Evolutionary conservation across 2,113 vertebrate species (phyloP).

Genomic region (Phaethornis superciliosus): DNA sequence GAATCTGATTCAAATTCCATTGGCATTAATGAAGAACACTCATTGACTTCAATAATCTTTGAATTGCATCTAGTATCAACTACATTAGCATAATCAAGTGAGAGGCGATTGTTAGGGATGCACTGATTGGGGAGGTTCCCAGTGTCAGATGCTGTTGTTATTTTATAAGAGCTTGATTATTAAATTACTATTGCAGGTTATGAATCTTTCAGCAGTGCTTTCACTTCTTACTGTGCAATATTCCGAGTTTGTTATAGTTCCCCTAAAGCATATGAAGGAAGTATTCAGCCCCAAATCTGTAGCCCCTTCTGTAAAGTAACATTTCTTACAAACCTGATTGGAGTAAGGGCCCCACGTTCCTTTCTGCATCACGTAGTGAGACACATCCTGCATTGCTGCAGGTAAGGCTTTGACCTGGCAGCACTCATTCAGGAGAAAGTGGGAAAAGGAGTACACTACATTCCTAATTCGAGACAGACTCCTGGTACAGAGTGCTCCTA

Average conservation of each 20-base stretch:
- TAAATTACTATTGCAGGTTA: conserved; percentile 36
- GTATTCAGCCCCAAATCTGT: neutral
- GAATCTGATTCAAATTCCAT: conserved; percentile 36
- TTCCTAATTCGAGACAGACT: neutral
- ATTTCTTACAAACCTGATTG: neutral
- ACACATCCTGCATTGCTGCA: neutral
- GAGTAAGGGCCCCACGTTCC: neutral
- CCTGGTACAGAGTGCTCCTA: neutral
- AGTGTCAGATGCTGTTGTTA: conserved; percentile 13
- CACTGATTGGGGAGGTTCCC: conserved; percentile 23
- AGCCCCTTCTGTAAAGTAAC: neutral
- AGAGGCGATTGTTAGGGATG: conserved; percentile 40
- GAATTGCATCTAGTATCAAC: conserved; percentile 43
- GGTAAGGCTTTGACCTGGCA: neutral
- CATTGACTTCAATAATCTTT: conserved; percentile 54
- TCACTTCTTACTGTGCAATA: neutral
- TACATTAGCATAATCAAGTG: conserved; percentile 50
- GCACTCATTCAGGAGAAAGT: neutral
- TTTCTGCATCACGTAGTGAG: neutral
- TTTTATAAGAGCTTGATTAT: conserved; percentile 57
- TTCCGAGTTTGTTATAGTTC: neutral
- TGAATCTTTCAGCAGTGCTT: neutral
- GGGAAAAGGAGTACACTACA: neutral
- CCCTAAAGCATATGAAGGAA: neutral
- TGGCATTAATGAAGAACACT: conserved; percentile 30